Conservation (phyloP, 2,888 invertebrate genomes). For the Bruchidius siliquastri region DNA sequence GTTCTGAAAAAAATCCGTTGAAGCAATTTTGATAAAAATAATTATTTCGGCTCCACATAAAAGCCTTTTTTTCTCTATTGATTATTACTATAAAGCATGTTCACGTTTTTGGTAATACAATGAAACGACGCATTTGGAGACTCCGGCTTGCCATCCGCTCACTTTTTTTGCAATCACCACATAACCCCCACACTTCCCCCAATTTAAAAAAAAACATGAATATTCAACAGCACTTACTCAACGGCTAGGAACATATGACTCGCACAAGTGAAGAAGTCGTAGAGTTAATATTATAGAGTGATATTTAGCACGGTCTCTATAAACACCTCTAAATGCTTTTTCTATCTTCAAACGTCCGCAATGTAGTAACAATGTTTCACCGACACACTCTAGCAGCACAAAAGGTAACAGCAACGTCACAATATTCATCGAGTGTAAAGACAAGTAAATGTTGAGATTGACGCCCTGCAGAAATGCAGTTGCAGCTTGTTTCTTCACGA, state of each 20-base stretch:
- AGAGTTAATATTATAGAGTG: neutral
- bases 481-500: neutral
- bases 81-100: neutral
- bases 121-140: neutral
- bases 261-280: constrained; percentile 29
- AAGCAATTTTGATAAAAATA: too few relatives aligned
- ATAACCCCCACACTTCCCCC: neutral
- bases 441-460: neutral
- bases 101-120: neutral
- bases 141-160: neutral
- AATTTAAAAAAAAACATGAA: constrained; percentile 35
- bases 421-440: neutral
- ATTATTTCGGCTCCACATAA: too few relatives aligned
- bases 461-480: neutral
- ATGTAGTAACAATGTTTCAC: neutral
- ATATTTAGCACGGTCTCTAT: constrained; percentile 17
- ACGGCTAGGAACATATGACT: constrained; percentile 44
- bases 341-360: neutral
- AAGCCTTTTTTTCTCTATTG: neutral
- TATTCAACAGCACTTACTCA: constrained; percentile 38
- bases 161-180: neutral
- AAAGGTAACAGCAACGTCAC: neutral
- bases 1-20: too few relatives aligned
- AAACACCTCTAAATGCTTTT: constrained; percentile 35
- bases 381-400: neutral